Percentiles rank a stretch among this genome's conserved stretches.
Evolutionary conservation across 1,140 invertebrate genomes (phyloP).

Genomic region (Saccostrea glomerata): DNA sequence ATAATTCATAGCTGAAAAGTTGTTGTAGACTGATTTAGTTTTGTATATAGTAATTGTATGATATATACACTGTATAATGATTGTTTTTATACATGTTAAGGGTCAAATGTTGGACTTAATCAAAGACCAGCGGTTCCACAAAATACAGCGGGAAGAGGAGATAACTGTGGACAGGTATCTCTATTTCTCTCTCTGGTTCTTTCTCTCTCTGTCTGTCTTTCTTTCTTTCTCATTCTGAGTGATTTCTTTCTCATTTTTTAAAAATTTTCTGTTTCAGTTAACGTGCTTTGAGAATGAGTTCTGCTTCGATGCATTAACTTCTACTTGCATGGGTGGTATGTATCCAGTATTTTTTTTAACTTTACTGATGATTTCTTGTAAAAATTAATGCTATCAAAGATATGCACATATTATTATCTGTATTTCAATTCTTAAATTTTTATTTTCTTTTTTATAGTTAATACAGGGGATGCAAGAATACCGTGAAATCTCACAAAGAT

Average conservation of each 20-base stretch:
- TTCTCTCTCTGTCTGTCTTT: neutral
- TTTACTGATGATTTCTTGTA: too few relatives aligned
- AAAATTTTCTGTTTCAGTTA: neutral
- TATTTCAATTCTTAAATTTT: too few relatives aligned
- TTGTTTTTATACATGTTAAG: neutral
- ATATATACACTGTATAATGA: too few relatives aligned
- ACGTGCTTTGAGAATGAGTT: slow-evolving; percentile 25
- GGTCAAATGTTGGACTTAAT: neutral
- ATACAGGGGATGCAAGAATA: neutral
- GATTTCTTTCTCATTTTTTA: neutral
- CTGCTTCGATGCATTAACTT: neutral
- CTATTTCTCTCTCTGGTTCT: neutral
- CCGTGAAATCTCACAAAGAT: neutral
- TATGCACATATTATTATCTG: too few relatives aligned
- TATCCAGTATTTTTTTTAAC: neutral
- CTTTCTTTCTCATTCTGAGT: neutral
- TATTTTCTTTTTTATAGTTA: neutral
- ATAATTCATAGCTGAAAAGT: neutral
- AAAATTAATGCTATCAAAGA: too few relatives aligned
- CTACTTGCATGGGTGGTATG: neutral
- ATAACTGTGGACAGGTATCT: slow-evolving; percentile 23
- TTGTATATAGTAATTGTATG: too few relatives aligned
- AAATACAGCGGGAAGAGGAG: neutral
- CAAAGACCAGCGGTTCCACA: neutral
- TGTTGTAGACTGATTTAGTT: neutral